Conservation (phyloP, 2,113 vertebrate species). For the Desmodus rotundus region DNA sequence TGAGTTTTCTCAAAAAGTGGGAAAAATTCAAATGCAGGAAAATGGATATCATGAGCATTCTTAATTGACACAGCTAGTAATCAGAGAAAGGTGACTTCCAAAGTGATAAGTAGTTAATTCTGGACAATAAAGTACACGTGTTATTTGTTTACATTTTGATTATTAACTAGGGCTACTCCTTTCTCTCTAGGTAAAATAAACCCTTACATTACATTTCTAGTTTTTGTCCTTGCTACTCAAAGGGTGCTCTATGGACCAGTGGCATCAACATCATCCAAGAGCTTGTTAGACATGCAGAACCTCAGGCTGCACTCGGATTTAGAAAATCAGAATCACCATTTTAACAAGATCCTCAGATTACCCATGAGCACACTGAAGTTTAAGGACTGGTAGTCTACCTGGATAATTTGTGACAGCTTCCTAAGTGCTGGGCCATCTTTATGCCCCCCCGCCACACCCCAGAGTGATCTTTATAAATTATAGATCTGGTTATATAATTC, state of each 20-base stretch:
- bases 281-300: background rate
- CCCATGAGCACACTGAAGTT: background rate
- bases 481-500: background rate
- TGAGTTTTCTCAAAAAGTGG: conserved; percentile 12
- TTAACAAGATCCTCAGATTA: background rate
- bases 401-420: background rate
- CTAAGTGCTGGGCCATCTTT: background rate
- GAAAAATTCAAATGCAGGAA: background rate
- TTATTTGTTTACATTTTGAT: background rate
- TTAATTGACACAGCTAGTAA: background rate
- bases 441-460: too few relatives aligned
- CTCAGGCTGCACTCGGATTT: background rate
- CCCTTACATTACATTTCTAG: background rate
- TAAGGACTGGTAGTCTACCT: background rate
- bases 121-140: background rate
- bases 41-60: background rate
- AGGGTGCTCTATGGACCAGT: background rate
- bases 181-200: background rate
- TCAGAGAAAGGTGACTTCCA: background rate
- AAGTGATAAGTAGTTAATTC: background rate
- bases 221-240: background rate
- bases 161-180: background rate
- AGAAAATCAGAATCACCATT: background rate
- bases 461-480: background rate
- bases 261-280: background rate